Percentiles rank a stretch among this genome's conserved stretches.
Conservation (phyloP, 2,113 vertebrate genomes). For the Labrus mixtus region DNA sequence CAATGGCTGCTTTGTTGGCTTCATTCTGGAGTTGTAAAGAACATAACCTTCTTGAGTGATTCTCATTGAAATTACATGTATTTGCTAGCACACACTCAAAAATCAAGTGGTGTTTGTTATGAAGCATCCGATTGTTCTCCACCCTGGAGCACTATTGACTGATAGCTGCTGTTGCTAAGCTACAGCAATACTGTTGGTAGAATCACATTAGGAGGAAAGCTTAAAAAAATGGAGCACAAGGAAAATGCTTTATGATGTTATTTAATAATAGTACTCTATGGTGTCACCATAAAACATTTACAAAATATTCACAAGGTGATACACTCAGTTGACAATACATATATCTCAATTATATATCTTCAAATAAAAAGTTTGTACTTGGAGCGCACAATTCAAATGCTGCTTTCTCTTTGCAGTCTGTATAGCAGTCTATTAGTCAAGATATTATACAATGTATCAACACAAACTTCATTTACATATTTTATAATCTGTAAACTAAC, state of each 20-base stretch:
- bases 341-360: conserved; percentile 69
- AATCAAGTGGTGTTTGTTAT: conserved; percentile 46
- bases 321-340: conserved; percentile 72
- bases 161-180: conserved; percentile 77
- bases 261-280: conserved; percentile 78
- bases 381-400: conserved; percentile 55
- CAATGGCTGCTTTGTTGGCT: not conserved
- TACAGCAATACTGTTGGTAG: conserved; percentile 38
- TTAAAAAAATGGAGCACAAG: conserved; percentile 25
- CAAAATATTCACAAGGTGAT: conserved; percentile 79
- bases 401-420: conserved; percentile 39
- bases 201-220: conserved; percentile 25
- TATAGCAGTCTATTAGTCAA: conserved; percentile 59
- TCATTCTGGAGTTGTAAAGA: not conserved
- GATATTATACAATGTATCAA: conserved; percentile 66
- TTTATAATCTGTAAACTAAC: conserved; percentile 69
- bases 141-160: conserved; percentile 54
- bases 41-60: not conserved
- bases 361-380: conserved; percentile 72
- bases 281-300: conserved; percentile 76
- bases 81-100: conserved; percentile 15
- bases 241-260: conserved; percentile 59
- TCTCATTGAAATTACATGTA: conserved; percentile 24
- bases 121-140: conserved; percentile 56
- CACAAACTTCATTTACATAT: conserved; percentile 71